Evolutionary conservation across 2,888 invertebrate species (phyloP), one percentile per base, ranked within the genome.

Genomic region (Dysmachus trigonus): DNA sequence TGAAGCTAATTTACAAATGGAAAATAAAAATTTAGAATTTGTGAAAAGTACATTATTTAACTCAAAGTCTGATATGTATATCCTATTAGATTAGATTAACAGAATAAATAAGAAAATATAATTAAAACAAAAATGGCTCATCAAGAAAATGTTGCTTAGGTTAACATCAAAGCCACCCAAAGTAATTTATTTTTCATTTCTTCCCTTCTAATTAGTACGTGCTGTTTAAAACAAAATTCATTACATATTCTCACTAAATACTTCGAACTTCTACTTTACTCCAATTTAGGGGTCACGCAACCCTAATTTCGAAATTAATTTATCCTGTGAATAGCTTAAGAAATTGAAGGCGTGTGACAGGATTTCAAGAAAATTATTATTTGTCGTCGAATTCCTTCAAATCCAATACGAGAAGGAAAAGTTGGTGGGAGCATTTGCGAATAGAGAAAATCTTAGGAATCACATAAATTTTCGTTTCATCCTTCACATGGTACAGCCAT

Each of bases 391-490:
- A 41, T 51, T 79, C 51, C 79, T 51, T 51, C 31, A 51, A 30
- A 51, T 51, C n/a, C 51, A 27, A 51, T 47, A 6, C 22, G 6
- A 79, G 51, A 53, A 79, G 53, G 53, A 51, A 79, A 79, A 79
- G 51, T 79, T 79, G 10, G 27, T 47, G 47, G 31, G 53, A 30
- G 31, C n/a, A 30, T 31, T 31, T 51, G 53, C 31, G 79, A 79
- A 38, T n/a, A 47, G 53, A 79, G 79, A 79, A 79, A 79, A 79
- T 47, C 79, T 79, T 79, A 41, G 31, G 51, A 79, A 53, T 53
- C 51, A 79, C 79, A 47, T n/a, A 79, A 79, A 79, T 51, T 53
- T 79, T 79, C 79, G n/a, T 79, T 79, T 79, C 51, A 79, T 79
- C 47, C 51, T n/a, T 79, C 51, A 10, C n/a, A 31, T 47, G 53